Evolutionary conservation across 1,140 invertebrate genomes (phyloP), one percentile per base, ranked within the genome.

Genomic region (Protaetia brevitarsis): DNA sequence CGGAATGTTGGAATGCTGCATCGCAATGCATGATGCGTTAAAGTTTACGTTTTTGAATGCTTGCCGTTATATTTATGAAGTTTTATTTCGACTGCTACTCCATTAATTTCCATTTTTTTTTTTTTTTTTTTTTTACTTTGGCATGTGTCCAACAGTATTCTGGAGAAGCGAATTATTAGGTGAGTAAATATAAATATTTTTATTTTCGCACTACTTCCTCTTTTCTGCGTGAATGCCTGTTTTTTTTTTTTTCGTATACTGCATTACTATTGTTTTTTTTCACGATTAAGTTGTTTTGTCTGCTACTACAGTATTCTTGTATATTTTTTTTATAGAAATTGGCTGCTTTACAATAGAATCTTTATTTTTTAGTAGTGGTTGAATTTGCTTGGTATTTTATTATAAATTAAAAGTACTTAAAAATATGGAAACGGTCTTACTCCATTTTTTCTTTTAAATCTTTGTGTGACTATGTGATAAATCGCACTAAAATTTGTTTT

Each of bases 111-210:
- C n/a, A n/a, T 58, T 34, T 65, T n/a, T 62, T 63, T 57, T 66
- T 62, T 73, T 45, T 66, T 37, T 21, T 30, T 51, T 28, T 60
- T 66, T 65, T 65, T 34, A 8, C 63, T 63, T 69, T 71, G 67
- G 68, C 63, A 60, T 74, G 71, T 70, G 66, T 64, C 21, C 64
- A 62, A 66, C 84, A 89, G 88, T 81, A 90, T 90, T 82, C 81
- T 88, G 85, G 88, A 90, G 82, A 90, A 86, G 81, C 89, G 88
- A 83, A 86, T 88, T n/a, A n/a, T n/a, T 79, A 87, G 88, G 88
- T 89, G 84, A 87, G 87, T 85, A 67, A 60, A 29, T 34, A 30
- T 30, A 60, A 60, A 30, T 30, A 60, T 60, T 34, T 60, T 60
- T 30, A 60, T 27, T 60, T 29, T 16, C 13, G 19, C 13, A 60